Evolutionary conservation across 2,113 vertebrate species (phyloP), one percentile per base, ranked within the genome.

Genomic region (Eupsittula cactorum): DNA sequence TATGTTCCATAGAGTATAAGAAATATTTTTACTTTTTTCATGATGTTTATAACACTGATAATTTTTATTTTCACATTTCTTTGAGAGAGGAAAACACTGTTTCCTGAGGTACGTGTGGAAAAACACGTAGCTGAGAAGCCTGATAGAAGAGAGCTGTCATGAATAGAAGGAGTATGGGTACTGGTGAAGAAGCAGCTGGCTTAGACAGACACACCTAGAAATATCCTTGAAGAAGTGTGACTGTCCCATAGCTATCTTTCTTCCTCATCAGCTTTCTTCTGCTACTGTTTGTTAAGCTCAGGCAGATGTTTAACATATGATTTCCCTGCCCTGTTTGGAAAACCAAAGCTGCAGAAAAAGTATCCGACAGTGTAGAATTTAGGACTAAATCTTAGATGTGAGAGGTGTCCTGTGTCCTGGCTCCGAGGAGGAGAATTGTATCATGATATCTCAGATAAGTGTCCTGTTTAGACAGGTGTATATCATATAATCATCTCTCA

Each of bases 381-480:
- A 41, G 70, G 27, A 73, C 23, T 73, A 60, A 82, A 47, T 74
- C 20, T 49, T 55, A 24, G 76, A 49, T 50, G 7, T 78, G 13
- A 35, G 59, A 71, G 5, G 11, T 60, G 23, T 67, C 16, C 16
- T 4, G 1, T 7, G 55, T 83, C 29, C 21, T 74, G 20, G 8
- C 24, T 62, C 24, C 9, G 6, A 41, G 44, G 65, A 55, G 19
- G 27, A 55, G 15, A 57, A 50, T 71, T 86, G 4, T 75, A n/a
- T 74, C 20, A 18, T 0, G 0, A 4, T 82, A 8, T 57, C 44
- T 70, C 37, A 52, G 14, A 39, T 31, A 6, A 59, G 16, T 15
- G 12, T 84, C 28, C 41, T 86, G 5, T 70, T 88, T 28, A 46
- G 59, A 53, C 31, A 90, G 49, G 11, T 57, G 21, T 44, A 20